A percentile compares a stretch with the other conserved stretches of the same genome.
phyloP scores from a whole-genome alignment of 1,140 invertebrate genomes.

The Limonius californicus region DNA sequence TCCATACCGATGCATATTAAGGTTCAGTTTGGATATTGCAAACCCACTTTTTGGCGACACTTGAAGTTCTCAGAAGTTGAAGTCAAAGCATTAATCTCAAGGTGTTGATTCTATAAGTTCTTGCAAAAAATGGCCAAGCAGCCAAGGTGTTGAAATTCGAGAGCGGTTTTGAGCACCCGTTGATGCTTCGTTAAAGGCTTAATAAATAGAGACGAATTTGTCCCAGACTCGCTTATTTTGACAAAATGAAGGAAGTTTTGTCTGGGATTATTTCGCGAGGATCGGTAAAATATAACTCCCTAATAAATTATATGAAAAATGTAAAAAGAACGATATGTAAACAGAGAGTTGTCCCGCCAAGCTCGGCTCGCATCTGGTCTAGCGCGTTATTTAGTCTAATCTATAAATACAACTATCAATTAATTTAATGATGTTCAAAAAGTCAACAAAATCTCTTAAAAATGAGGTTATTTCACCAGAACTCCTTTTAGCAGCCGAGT shows the following conservation, averaged over 20 bases:
- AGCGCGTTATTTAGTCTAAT: conserved; percentile 39
- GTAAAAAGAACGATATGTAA: background rate
- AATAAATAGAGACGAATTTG: too few relatives aligned
- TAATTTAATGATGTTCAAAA: conserved; percentile 42
- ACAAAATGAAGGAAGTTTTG: background rate
- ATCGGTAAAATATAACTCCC: background rate
- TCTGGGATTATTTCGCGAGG: background rate
- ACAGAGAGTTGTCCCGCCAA: conserved; percentile 15
- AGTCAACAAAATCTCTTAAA: conserved; percentile 37
- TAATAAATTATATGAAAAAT: conserved; percentile 5
- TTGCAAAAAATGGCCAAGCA: too few relatives aligned
- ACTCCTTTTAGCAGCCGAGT: too few relatives aligned
- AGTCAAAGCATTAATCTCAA: too few relatives aligned
- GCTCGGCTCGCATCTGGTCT: conserved; percentile 12
- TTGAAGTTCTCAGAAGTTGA: too few relatives aligned
- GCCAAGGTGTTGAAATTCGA: too few relatives aligned
- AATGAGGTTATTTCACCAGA: conserved; percentile 34
- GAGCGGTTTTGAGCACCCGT: too few relatives aligned
- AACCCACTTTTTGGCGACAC: background rate
- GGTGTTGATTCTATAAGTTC: too few relatives aligned
- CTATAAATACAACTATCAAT: conserved; percentile 43
- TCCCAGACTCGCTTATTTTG: background rate
- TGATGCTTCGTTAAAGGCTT: too few relatives aligned
- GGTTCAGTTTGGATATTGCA: background rate
- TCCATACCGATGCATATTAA: background rate